Conservation (phyloP, 2,797 vertebrate species). For the Etheostoma nigrum region DNA sequence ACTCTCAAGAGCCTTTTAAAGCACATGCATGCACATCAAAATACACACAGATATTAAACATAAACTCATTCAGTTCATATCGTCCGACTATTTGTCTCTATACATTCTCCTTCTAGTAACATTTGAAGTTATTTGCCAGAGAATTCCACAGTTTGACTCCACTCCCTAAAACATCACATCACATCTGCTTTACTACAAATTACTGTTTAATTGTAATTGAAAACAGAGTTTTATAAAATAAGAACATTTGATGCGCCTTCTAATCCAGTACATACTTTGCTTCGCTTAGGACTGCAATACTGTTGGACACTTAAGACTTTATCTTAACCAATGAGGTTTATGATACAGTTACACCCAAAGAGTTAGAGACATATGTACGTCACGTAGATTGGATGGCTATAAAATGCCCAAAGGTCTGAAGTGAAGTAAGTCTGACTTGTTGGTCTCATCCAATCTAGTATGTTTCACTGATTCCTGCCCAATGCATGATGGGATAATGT, state of each 20-base stretch:
- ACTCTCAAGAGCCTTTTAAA: background rate
- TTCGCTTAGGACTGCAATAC: background rate
- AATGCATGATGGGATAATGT: background rate
- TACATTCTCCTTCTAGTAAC: background rate
- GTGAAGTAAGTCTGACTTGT: background rate
- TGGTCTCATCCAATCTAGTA: accelerated
- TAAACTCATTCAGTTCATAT: background rate
- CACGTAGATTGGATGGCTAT: background rate
- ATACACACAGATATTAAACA: background rate
- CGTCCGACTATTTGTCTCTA: background rate
- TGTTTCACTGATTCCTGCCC: background rate
- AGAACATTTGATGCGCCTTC: background rate
- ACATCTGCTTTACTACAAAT: background rate
- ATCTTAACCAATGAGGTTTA: background rate
- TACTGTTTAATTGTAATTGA: no score
- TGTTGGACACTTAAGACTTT: background rate
- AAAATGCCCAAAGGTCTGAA: background rate
- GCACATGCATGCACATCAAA: background rate
- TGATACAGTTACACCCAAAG: background rate
- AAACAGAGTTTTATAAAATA: background rate
- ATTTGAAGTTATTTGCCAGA: background rate
- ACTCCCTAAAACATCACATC: background rate
- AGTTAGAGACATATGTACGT: background rate
- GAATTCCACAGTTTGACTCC: background rate
- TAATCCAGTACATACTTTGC: background rate